Conservation (phyloP, 2,888 invertebrate genomes). For the Clusia tigrina region DNA sequence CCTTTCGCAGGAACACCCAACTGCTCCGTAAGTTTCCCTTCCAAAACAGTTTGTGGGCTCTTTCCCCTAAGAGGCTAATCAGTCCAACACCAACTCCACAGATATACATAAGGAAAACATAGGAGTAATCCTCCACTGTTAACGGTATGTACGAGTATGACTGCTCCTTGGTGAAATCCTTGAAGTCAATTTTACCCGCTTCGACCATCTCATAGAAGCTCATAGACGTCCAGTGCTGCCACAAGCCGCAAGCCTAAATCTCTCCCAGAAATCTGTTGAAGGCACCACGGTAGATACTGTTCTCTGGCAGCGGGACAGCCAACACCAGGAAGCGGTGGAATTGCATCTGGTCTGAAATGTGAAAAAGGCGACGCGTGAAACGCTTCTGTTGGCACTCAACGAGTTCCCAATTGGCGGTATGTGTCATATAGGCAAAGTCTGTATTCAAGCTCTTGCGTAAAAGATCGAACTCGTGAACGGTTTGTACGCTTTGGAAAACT, state of each 20-base stretch:
- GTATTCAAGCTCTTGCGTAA: not conserved
- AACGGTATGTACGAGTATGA: not conserved
- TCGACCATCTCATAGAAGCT: too few species aligned
- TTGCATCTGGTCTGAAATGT: not conserved
- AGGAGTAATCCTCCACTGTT: not conserved
- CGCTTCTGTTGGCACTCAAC: not conserved
- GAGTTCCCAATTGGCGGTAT: not conserved
- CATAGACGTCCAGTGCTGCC: too few species aligned
- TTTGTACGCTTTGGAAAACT: not conserved
- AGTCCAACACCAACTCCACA: not conserved
- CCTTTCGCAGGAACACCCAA: too few species aligned
- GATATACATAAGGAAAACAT: slow-evolving; percentile 8
- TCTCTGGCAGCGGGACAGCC: slow-evolving; percentile 1
- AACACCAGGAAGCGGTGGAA: not conserved
- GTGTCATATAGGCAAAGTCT: not conserved
- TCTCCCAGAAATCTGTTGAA: not conserved
- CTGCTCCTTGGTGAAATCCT: not conserved
- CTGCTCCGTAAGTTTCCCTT: not conserved
- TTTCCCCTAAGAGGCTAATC: slow-evolving; percentile 8
- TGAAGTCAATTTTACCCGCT: not conserved
- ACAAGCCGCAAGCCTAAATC: too few species aligned
- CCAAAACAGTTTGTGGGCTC: not conserved
- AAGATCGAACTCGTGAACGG: not conserved
- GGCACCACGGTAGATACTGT: not conserved
- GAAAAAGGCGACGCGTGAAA: not conserved